Percentiles rank a stretch among this genome's conserved stretches.
Conservation (phyloP, 2,888 invertebrate genomes). For the Lydus trimaculatus region DNA sequence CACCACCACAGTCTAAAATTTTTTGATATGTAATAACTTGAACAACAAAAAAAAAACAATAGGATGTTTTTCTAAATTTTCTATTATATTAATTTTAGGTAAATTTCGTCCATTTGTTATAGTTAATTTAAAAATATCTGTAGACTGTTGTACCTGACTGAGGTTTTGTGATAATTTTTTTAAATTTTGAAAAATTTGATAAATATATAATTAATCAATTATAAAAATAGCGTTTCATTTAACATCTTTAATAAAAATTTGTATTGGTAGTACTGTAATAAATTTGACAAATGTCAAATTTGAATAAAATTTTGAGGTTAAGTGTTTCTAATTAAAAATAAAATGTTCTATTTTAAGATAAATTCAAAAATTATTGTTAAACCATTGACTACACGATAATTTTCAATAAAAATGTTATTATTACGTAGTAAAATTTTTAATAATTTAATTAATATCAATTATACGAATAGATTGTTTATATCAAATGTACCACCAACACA, state of each 20-base stretch:
- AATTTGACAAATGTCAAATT: not conserved
- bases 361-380: conserved; percentile 4
- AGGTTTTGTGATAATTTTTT: conserved; percentile 34
- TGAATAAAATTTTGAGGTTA: conserved; percentile 18
- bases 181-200: conserved; percentile 4
- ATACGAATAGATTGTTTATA: not conserved
- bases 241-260: not conserved
- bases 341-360: conserved; percentile 22
- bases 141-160: conserved; percentile 20
- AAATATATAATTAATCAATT: not conserved
- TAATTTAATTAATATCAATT: not conserved
- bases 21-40: conserved; percentile 32
- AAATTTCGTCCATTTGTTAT: not conserved
- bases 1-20: conserved; percentile 42
- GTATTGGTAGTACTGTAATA: not conserved
- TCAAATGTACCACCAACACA: conserved; percentile 50
- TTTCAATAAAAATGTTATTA: conserved; percentile 16
- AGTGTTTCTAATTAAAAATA: conserved; percentile 18
- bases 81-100: not conserved
- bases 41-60: conserved; percentile 23
- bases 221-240: not conserved
- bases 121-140: not conserved
- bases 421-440: not conserved
- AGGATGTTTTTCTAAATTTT: conserved; percentile 27
- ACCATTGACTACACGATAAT: conserved; percentile 7